phyloP scores from a whole-genome alignment of 2,113 vertebrate species.

The Tor tambroides region DNA sequence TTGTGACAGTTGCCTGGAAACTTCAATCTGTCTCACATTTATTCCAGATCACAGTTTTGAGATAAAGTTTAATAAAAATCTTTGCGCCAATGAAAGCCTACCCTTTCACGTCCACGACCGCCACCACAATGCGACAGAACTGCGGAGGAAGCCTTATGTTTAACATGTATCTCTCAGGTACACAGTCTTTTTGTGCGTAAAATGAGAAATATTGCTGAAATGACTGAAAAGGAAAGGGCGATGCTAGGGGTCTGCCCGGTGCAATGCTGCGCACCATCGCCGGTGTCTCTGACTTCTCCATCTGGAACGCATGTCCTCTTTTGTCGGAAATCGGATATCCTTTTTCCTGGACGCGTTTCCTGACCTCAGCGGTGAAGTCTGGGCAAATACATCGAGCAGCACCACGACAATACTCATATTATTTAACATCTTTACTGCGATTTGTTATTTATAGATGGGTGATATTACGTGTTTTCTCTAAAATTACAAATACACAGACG shows the following conservation, averaged over 20 bases:
- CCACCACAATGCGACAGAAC: conserved; percentile 91
- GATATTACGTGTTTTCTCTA: not conserved
- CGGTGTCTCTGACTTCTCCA: conserved; percentile 62
- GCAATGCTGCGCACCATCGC: conserved; percentile 17
- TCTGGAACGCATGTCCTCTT: conserved; percentile 77
- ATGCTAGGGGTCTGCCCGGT: not conserved
- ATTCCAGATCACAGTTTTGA: conserved; percentile 88
- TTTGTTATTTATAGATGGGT: not conserved
- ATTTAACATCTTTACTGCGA: not conserved
- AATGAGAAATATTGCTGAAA: conserved; percentile 50
- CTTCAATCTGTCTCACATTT: conserved; percentile 87
- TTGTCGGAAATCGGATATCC: conserved; percentile 95
- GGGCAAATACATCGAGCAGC: conserved; percentile 45
- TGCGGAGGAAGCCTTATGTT: conserved; percentile 93
- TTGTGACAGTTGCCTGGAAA: conserved; percentile 88
- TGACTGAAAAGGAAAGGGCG: conserved; percentile 38
- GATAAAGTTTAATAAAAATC: conserved; percentile 92
- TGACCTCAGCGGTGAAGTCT: conserved; percentile 78
- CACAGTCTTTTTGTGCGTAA: conserved; percentile 56
- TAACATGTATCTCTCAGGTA: conserved; percentile 99
- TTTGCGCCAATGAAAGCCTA: conserved; percentile 79
- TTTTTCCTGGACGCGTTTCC: conserved; percentile 99
- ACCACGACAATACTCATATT: conserved; percentile 42
- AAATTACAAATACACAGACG: not conserved
- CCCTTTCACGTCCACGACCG: conserved; percentile 71